Conservation (phyloP, 1,140 invertebrate species). For the Apis dorsata region DNA sequence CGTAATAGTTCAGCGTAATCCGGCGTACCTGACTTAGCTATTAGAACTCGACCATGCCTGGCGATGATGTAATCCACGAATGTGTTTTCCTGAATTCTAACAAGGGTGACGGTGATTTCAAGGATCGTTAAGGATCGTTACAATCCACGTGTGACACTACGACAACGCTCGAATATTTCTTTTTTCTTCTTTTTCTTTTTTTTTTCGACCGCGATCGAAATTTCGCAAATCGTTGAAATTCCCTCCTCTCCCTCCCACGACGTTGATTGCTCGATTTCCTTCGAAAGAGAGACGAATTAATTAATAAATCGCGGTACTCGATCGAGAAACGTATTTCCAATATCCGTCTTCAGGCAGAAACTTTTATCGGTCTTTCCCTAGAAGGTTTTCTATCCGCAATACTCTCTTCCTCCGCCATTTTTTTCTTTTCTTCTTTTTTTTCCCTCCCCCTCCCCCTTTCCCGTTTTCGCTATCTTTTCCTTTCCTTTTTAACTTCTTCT, state of each 20-base stretch:
- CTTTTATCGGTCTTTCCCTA: constrained; percentile 43
- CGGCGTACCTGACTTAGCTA: constrained; percentile 37
- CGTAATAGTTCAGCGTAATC: constrained; percentile 53
- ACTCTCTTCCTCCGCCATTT: constrained; percentile 26
- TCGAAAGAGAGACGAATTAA: constrained; percentile 23
- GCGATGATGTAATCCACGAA: constrained; percentile 16
- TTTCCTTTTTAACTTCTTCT: constrained; percentile 59
- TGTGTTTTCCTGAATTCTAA: neutral
- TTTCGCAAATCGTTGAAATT: neutral
- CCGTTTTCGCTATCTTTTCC: constrained; percentile 56
- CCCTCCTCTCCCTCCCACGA: rapidly evolving
- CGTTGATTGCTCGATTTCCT: neutral
- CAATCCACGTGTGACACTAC: neutral
- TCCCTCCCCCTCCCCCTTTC: constrained; percentile 19
- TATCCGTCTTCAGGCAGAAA: constrained; percentile 48
- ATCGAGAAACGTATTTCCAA: constrained; percentile 56
- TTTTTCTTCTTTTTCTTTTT: too few species aligned
- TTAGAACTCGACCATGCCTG: constrained; percentile 25
- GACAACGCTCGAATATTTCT: neutral
- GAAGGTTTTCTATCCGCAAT: constrained; percentile 11
- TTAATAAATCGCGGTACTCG: constrained; percentile 44
- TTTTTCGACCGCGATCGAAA: neutral
- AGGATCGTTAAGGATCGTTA: neutral
- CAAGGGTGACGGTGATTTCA: too few species aligned
- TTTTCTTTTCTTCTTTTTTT: constrained; percentile 51